These are phyloP conservation scores for Agrochola circellaris DNA, from an alignment of 2,888 invertebrate species.

Conservation along the genomic window DNA sequence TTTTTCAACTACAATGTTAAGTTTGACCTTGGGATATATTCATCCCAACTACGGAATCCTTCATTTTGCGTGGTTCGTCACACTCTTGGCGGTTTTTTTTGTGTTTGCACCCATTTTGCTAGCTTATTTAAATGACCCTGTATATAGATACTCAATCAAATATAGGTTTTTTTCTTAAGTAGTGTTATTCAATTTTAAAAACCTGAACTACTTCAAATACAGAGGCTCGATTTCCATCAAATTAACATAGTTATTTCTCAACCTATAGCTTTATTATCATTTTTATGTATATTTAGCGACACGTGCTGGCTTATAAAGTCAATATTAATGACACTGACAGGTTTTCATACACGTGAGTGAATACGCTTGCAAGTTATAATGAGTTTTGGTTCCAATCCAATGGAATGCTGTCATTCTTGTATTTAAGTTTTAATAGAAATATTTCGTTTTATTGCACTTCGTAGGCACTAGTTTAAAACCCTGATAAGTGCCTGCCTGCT, in stretches of 20 bases:
- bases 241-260: not conserved
- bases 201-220: not conserved
- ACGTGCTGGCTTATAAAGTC: constrained; percentile 8
- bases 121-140: too few relatives aligned
- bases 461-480: not conserved
- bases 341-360: constrained; percentile 12
- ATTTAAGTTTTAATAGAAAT: constrained; percentile 14
- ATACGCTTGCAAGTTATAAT: constrained; percentile 15
- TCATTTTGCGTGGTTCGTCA: too few relatives aligned
- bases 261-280: not conserved
- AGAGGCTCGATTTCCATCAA: not conserved
- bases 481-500: not conserved
- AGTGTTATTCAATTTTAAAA: not conserved
- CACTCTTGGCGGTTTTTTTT: too few relatives aligned
- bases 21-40: too few relatives aligned
- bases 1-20: too few relatives aligned
- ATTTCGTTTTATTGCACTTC: not conserved
- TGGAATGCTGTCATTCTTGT: not conserved
- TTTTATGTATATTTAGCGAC: constrained; percentile 1
- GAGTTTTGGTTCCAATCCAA: constrained; percentile 10
- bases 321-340: constrained; percentile 5
- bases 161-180: not conserved
- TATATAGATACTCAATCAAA: too few relatives aligned
- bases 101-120: too few relatives aligned
- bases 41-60: too few relatives aligned